These are phyloP conservation scores for Sapayoa aenigma DNA, from an alignment of 2,113 vertebrate species.

Conservation along the genomic window DNA sequence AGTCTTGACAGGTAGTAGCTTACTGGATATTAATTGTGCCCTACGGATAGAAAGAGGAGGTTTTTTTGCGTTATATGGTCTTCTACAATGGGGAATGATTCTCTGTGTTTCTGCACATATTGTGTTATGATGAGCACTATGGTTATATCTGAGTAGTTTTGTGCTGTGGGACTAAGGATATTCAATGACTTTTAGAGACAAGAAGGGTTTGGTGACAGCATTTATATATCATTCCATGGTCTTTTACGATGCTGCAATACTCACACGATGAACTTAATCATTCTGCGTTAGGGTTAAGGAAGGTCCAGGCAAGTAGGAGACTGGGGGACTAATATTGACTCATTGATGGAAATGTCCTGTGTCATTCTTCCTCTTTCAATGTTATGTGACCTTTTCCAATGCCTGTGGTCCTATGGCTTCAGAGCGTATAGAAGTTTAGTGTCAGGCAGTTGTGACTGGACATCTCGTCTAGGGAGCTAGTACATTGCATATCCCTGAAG, in stretches of 20 bases:
- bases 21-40: neutral
- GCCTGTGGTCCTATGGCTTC: neutral
- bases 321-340: no score
- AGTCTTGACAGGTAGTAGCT: neutral
- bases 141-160: neutral
- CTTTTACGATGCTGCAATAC: no score
- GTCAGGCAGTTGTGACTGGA: fast-evolving
- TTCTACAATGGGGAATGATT: neutral
- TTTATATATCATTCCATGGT: no score
- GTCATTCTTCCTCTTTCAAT: neutral
- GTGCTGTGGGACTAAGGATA: neutral
- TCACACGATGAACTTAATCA: no score
- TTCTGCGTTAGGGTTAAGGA: no score
- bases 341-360: no score
- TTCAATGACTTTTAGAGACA: no score
- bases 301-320: no score
- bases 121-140: neutral
- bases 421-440: neutral
- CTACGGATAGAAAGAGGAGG: neutral
- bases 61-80: neutral
- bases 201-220: no score
- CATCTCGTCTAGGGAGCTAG: neutral
- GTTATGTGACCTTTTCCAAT: neutral
- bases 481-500: neutral
- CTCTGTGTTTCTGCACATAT: neutral